Conservation (phyloP, 2,113 vertebrate genomes). For the Megaptera novaeangliae region DNA sequence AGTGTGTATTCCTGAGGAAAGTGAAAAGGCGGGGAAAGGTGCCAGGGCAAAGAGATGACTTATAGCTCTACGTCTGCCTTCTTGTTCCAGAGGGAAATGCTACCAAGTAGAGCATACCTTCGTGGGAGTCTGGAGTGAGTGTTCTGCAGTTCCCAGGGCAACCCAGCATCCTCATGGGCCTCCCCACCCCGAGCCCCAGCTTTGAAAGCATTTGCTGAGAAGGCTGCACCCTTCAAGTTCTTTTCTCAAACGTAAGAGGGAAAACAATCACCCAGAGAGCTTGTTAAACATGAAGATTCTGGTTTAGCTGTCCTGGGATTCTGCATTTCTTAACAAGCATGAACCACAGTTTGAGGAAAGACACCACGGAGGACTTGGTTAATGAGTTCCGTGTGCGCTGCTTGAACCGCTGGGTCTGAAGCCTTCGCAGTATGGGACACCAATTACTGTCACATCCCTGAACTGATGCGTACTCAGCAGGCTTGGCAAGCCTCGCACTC, state of each 20-base stretch:
- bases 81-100: not conserved
- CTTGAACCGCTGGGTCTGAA: not conserved
- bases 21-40: not conserved
- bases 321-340: not conserved
- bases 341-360: not conserved
- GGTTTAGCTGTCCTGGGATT: not conserved
- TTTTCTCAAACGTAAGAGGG: not conserved
- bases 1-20: not conserved
- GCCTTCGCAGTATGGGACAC: not conserved
- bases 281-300: not conserved
- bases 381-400: conserved; percentile 27
- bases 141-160: not conserved
- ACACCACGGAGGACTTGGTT: not conserved
- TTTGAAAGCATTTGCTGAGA: not conserved
- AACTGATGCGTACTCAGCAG: not conserved
- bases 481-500: not conserved
- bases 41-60: not conserved
- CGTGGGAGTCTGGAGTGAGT: not conserved
- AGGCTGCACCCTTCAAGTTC: not conserved
- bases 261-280: not conserved
- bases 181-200: fast-evolving
- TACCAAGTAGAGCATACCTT: fast-evolving
- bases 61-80: fast-evolving
- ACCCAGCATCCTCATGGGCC: too few relatives aligned
- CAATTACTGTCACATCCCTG: conserved; percentile 46